Conservation (phyloP, 2,113 vertebrate genomes). For the Mandrillus leucophaeus region DNA sequence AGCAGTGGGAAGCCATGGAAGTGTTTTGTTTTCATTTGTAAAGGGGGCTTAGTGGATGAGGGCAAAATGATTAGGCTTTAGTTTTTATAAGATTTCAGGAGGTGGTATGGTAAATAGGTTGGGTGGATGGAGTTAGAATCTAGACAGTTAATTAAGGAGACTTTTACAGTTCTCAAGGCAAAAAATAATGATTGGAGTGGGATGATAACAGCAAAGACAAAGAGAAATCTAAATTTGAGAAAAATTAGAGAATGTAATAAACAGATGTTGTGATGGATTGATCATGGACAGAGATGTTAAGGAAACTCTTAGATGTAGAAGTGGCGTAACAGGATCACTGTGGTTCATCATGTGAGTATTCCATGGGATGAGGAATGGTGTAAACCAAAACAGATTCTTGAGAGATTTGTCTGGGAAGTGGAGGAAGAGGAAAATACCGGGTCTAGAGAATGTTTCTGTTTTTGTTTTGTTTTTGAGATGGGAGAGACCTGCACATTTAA, state of each 20-base stretch:
- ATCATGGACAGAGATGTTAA: background rate
- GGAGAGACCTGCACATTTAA: background rate
- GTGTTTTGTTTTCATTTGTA: background rate
- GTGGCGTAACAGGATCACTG: background rate
- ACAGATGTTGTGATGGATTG: background rate
- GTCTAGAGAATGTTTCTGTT: background rate
- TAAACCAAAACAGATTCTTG: background rate
- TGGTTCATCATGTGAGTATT: background rate
- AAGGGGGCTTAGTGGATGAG: background rate
- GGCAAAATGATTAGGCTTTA: background rate
- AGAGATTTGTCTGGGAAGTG: background rate
- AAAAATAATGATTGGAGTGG: background rate
- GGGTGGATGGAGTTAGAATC: background rate
- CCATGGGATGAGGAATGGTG: background rate
- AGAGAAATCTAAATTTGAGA: background rate
- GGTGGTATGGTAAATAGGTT: background rate
- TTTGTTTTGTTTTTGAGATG: background rate
- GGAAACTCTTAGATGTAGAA: background rate
- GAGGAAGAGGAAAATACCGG: background rate
- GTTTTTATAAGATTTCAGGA: background rate
- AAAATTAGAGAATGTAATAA: background rate
- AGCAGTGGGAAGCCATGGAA: background rate
- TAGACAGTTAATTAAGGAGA: background rate
- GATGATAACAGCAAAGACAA: background rate
- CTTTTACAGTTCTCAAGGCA: background rate